Evolutionary conservation across 2,888 invertebrate genomes (phyloP).

Genomic region (Plebejus anna): DNA sequence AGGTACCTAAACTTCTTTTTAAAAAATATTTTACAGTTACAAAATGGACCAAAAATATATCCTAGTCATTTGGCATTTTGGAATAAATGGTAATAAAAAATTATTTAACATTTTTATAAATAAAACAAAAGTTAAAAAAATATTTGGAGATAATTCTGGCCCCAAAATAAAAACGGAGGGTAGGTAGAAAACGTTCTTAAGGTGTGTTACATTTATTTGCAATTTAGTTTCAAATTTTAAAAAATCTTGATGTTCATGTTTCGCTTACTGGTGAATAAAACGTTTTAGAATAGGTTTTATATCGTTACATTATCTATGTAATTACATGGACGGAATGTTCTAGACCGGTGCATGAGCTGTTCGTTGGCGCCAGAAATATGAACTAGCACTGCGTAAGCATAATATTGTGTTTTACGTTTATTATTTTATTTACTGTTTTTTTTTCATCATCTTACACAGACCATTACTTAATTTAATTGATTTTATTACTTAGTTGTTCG

Average conservation of each 20-base stretch:
- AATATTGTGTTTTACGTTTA: conserved; percentile 5
- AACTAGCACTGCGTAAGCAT: conserved; percentile 1
- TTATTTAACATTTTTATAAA: not conserved
- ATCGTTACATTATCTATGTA: conserved; percentile 14
- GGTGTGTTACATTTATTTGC: not conserved
- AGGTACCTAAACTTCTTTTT: too few species aligned
- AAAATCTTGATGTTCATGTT: not conserved
- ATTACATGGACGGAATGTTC: not conserved
- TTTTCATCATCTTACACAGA: not conserved
- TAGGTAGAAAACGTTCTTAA: conserved; percentile 33
- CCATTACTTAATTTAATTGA: not conserved
- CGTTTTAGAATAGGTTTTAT: not conserved
- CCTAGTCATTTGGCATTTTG: not conserved
- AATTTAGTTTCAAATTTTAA: not conserved
- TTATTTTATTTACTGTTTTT: not conserved
- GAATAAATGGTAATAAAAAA: not conserved
- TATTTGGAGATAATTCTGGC: not conserved
- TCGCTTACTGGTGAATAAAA: not conserved
- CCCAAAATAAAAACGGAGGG: conserved; percentile 28
- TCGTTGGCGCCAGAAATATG: conserved; percentile 23
- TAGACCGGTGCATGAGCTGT: not conserved
- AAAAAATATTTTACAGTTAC: not conserved
- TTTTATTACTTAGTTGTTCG: not conserved
- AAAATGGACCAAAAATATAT: not conserved
- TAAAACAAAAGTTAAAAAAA: not conserved